Conservation (phyloP, 2,113 vertebrate genomes). For the Holacanthus passer region DNA sequence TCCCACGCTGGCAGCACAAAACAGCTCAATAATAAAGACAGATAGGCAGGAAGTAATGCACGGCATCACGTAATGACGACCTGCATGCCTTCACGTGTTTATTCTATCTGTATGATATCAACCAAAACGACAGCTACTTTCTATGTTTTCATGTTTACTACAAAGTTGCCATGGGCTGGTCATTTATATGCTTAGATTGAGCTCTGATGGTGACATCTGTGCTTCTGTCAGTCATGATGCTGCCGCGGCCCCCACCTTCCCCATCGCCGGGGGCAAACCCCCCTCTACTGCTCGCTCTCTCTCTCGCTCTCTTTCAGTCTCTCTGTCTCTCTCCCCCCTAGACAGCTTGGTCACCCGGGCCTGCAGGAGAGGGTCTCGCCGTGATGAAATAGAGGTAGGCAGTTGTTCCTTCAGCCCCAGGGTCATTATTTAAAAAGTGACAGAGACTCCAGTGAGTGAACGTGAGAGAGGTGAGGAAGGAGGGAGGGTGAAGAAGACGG, state of each 20-base stretch:
- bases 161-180: constrained; percentile 78
- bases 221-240: constrained; percentile 85
- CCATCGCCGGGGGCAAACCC: constrained; percentile 66
- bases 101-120: constrained; percentile 30
- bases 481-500: constrained; percentile 58
- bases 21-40: constrained; percentile 32
- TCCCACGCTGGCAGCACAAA: constrained; percentile 36
- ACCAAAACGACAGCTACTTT: constrained; percentile 39
- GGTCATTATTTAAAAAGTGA: constrained; percentile 96
- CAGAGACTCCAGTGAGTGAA: constrained; percentile 82
- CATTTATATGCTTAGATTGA: constrained; percentile 84
- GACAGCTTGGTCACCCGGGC: constrained; percentile 79
- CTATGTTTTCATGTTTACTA: constrained; percentile 69
- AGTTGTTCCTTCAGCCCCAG: constrained; percentile 89
- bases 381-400: constrained; percentile 91
- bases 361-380: constrained; percentile 76
- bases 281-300: constrained; percentile 47
- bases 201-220: constrained; percentile 87
- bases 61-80: background rate
- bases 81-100: constrained; percentile 26
- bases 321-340: constrained; percentile 45
- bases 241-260: constrained; percentile 66
- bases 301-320: constrained; percentile 22
- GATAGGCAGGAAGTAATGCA: constrained; percentile 20
- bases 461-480: constrained; percentile 69